Conservation (phyloP, 2,797 vertebrate genomes). For the Urophycis tenuis region DNA sequence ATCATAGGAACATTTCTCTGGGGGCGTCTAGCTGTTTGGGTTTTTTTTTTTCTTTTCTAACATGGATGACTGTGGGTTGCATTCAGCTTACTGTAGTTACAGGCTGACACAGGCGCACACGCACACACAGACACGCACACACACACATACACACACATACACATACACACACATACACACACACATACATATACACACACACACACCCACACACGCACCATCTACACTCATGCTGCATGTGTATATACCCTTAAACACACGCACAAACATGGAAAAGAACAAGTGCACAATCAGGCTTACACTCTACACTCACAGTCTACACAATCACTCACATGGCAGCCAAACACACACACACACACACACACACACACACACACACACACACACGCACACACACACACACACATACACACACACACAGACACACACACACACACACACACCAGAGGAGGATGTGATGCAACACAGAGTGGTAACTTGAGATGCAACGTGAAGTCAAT, state of each 20-base stretch:
- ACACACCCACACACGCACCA: too few species aligned
- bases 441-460: slow-evolving; percentile 3
- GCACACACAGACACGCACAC: background rate
- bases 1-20: background rate
- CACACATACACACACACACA: background rate
- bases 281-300: background rate
- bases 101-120: background rate
- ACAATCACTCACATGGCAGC: background rate
- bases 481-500: slow-evolving; percentile 52
- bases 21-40: too few species aligned
- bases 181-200: background rate
- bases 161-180: background rate
- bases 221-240: background rate
- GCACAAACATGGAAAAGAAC: background rate
- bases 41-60: background rate
- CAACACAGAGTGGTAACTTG: slow-evolving; percentile 33
- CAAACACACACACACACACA: too few species aligned
- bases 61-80: background rate
- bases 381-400: slow-evolving; percentile 7
- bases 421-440: background rate
- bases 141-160: background rate
- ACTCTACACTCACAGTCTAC: background rate
- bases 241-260: background rate
- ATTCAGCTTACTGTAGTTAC: too few species aligned
- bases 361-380: background rate